phyloP scores from a whole-genome alignment of 35 echinoderm and acorn worm genomes.

The Acanthaster planci region DNA sequence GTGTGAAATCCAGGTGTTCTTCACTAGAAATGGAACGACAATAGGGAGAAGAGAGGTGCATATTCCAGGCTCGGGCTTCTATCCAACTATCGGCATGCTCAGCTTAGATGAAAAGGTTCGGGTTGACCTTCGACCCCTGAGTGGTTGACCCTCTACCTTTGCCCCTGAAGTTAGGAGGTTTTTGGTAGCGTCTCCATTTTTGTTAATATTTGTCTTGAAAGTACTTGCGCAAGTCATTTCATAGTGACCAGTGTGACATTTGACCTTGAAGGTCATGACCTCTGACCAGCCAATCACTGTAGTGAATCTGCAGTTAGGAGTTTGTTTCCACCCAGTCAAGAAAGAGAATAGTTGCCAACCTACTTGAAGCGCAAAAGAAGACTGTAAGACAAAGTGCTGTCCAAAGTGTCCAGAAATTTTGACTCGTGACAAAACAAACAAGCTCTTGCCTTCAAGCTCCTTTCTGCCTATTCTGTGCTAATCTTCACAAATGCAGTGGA shows the following conservation, averaged over 20 bases:
- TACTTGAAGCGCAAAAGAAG: too few species aligned
- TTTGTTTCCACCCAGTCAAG: too few species aligned
- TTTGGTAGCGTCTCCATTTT: neutral
- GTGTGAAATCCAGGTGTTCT: slow-evolving; percentile 64
- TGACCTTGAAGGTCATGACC: neutral
- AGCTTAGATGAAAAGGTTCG: slow-evolving; percentile 88
- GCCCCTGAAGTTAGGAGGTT: slow-evolving; percentile 61
- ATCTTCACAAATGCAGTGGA: too few species aligned
- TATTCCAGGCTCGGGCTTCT: slow-evolving; percentile 82
- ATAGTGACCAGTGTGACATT: neutral
- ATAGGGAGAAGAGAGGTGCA: slow-evolving; percentile 83
- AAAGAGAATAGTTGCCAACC: too few species aligned
- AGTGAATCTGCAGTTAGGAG: too few species aligned
- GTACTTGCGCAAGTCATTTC: slow-evolving; percentile 1
- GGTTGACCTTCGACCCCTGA: slow-evolving; percentile 88
- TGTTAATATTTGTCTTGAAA: neutral
- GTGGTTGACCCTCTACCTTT: slow-evolving; percentile 58
- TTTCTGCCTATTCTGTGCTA: too few species aligned
- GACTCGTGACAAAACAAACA: too few species aligned
- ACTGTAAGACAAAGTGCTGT: too few species aligned
- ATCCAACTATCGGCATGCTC: slow-evolving; percentile 90
- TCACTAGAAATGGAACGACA: slow-evolving; percentile 95
- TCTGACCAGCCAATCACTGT: too few species aligned
- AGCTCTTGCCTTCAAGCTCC: too few species aligned
- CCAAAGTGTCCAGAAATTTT: too few species aligned